Conservation (phyloP, 2,888 invertebrate genomes). For the Anthoptus insignis region DNA sequence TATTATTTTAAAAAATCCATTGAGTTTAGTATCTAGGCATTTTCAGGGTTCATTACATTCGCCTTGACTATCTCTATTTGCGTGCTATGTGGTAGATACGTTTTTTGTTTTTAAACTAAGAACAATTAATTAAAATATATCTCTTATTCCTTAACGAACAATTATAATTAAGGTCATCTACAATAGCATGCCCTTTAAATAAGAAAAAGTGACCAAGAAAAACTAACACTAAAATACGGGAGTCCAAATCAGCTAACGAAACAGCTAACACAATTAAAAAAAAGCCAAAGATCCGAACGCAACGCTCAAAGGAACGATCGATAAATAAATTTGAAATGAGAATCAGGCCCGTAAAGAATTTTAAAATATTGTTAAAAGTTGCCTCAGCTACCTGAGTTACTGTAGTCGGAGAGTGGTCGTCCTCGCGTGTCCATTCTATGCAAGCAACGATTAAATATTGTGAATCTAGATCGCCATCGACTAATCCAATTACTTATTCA, state of each 20-base stretch:
- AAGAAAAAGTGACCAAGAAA: conserved; percentile 4
- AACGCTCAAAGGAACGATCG: conserved; percentile 15
- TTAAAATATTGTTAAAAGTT: conserved; percentile 45
- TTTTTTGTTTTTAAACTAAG: too few relatives aligned
- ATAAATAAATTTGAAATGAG: conserved; percentile 30
- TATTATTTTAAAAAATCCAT: too few relatives aligned
- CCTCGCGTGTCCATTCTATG: conserved; percentile 54
- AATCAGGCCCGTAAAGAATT: conserved; percentile 40
- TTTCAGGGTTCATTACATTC: too few relatives aligned
- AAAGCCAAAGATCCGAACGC: conserved; percentile 21
- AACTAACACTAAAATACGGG: not conserved
- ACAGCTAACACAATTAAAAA: conserved; percentile 18
- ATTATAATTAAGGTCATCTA: not conserved
- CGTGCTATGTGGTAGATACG: too few relatives aligned
- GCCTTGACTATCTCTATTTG: too few relatives aligned
- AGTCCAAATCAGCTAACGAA: conserved; percentile 1
- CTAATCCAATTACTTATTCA: conserved; percentile 40
- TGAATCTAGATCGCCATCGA: conserved; percentile 46
- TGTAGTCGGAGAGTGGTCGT: conserved; percentile 63
- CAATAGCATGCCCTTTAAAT: conserved; percentile 19
- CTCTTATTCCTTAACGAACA: not conserved
- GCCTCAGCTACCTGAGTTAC: conserved; percentile 58
- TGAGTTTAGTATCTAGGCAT: too few relatives aligned
- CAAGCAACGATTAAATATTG: conserved; percentile 43
- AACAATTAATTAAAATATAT: not conserved